These are phyloP conservation scores for Diplosoma virens DNA, from an alignment of 23 tunicate genomes.

Conservation along the genomic window DNA sequence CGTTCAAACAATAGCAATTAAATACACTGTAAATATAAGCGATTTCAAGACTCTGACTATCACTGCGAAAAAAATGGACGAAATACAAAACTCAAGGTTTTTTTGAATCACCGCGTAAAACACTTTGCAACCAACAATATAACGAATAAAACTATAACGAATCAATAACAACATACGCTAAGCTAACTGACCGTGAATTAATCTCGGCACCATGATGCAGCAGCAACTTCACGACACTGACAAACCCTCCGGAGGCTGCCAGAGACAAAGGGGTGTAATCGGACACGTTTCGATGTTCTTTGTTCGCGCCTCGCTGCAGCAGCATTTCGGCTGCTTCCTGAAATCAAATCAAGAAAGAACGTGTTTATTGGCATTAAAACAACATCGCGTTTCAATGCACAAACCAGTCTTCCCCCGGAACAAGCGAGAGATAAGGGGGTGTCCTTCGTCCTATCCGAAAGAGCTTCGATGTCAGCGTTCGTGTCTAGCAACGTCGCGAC, in stretches of 20 bases:
- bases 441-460: slow-evolving; percentile 94
- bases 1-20: no score
- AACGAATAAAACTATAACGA: no score
- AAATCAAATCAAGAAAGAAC: not conserved
- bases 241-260: slow-evolving; percentile 99
- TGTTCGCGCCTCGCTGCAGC: slow-evolving; percentile 89
- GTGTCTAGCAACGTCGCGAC: slow-evolving; percentile 69
- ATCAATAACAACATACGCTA: not conserved
- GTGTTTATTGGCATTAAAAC: not conserved
- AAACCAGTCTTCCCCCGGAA: slow-evolving; percentile 84
- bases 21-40: no score
- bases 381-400: no score
- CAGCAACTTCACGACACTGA: slow-evolving; percentile 76
- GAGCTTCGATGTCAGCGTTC: slow-evolving; percentile 94
- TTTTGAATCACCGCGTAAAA: no score
- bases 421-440: slow-evolving; percentile 98
- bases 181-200: slow-evolving; percentile 70
- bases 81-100: no score
- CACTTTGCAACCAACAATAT: no score
- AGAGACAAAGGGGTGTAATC: slow-evolving; percentile 97
- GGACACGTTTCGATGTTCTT: slow-evolving; percentile 97
- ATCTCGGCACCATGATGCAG: slow-evolving; percentile 94
- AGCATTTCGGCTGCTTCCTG: slow-evolving; percentile 92
- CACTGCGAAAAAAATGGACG: no score
- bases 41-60: no score